A percentile compares a stretch with the other conserved stretches of the same genome.
These are phyloP conservation scores for Genyomyrus donnyi DNA, from an alignment of 2,113 vertebrate species.

Conservation along the genomic window DNA sequence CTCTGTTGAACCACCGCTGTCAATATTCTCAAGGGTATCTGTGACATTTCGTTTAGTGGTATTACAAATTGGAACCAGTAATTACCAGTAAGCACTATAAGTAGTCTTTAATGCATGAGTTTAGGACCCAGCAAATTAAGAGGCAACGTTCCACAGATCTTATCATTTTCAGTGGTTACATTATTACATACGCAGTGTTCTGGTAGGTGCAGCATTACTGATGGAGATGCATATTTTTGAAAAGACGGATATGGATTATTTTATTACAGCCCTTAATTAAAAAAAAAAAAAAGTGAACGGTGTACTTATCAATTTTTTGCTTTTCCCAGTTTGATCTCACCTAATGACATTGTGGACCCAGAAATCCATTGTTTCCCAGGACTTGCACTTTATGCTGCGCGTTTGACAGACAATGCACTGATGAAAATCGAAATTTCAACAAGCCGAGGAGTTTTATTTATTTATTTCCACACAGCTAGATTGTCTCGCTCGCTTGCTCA, in stretches of 20 bases:
- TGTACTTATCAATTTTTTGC: neutral
- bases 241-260: neutral
- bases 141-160: neutral
- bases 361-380: neutral
- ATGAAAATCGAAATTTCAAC: neutral
- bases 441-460: neutral
- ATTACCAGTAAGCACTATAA: conserved; percentile 1
- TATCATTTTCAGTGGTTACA: neutral
- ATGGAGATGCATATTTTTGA: neutral
- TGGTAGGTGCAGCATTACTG: neutral
- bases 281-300: neutral
- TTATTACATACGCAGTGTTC: neutral
- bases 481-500: neutral
- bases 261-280: neutral
- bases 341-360: neutral
- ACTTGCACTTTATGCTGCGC: neutral
- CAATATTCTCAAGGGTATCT: neutral
- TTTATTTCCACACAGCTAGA: conserved; percentile 1
- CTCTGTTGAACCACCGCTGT: neutral
- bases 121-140: neutral
- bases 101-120: neutral
- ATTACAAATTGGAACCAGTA: neutral
- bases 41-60: conserved; percentile 3
- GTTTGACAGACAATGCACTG: neutral
- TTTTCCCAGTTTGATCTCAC: neutral